Percentiles rank a stretch among this genome's conserved stretches.
Evolutionary conservation across 2,888 invertebrate genomes (phyloP).

Genomic region (Dasysyrphus tricinctus): DNA sequence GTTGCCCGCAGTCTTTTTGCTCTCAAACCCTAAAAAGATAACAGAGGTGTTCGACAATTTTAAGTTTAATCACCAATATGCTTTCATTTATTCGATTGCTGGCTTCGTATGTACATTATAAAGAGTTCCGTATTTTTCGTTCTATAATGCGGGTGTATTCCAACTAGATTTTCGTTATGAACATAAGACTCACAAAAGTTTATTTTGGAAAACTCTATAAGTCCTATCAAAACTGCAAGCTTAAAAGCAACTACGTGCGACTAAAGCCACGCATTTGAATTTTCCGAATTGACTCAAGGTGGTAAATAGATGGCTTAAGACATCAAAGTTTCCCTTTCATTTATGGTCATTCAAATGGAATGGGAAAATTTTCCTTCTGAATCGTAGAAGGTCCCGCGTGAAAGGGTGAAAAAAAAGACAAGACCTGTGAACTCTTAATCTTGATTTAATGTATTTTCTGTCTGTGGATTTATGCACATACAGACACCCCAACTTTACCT

Average conservation of each 20-base stretch:
- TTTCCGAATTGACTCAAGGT: conserved; percentile 13
- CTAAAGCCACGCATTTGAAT: not conserved
- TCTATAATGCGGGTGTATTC: too few species aligned
- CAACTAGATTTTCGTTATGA: too few species aligned
- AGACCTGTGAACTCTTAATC: conserved; percentile 63
- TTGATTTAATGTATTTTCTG: conserved; percentile 69
- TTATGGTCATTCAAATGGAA: not conserved
- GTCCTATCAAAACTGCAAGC: not conserved
- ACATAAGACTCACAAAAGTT: too few species aligned
- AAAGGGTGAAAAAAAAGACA: conserved; percentile 53
- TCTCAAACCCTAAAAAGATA: too few species aligned
- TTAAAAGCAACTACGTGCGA: not conserved
- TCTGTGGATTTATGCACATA: conserved; percentile 28
- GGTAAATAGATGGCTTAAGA: conserved; percentile 25
- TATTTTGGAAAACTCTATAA: not conserved
- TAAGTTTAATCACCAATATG: too few species aligned
- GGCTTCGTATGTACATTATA: too few species aligned
- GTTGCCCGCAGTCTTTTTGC: too few species aligned
- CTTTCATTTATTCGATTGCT: too few species aligned
- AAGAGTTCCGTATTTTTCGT: too few species aligned
- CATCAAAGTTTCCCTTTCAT: conserved; percentile 45
- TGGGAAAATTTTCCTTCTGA: not conserved
- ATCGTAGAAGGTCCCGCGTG: not conserved
- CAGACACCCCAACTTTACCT: not conserved
- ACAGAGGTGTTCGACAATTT: too few species aligned